Evolutionary conservation across 2,797 vertebrate species (phyloP).

Genomic region (Lophotriccus pileatus): DNA sequence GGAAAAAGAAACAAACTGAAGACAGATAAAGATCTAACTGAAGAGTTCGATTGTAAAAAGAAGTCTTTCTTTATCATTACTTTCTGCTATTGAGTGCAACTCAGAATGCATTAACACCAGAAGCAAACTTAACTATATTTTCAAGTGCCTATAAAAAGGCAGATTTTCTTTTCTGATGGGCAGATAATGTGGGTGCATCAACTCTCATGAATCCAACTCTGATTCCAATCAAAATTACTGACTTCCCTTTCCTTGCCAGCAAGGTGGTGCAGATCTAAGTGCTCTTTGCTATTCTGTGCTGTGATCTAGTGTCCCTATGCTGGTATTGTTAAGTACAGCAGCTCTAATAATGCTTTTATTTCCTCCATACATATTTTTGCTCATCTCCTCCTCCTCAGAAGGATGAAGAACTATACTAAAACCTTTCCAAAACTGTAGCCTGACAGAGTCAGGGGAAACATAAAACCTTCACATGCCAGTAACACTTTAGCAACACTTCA

Average conservation of each 20-base stretch:
- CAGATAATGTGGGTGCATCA: neutral
- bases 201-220: neutral
- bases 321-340: neutral
- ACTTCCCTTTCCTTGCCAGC: neutral
- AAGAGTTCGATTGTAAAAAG: neutral
- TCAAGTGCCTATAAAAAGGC: neutral
- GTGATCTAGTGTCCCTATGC: neutral
- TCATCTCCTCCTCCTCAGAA: neutral
- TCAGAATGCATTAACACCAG: neutral
- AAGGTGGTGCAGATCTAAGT: neutral
- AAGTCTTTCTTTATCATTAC: neutral
- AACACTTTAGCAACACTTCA: neutral
- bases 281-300: neutral
- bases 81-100: neutral
- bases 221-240: neutral
- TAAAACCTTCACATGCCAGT: neutral
- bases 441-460: neutral
- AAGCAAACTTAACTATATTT: neutral
- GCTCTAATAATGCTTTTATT: neutral
- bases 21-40: neutral
- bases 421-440: neutral
- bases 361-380: neutral
- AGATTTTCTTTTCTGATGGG: neutral
- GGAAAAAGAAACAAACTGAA: neutral
- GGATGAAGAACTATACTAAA: neutral